Base-by-base conservation (phyloP, 2,888 invertebrate species). In the Tenthredo amoena region DNA sequence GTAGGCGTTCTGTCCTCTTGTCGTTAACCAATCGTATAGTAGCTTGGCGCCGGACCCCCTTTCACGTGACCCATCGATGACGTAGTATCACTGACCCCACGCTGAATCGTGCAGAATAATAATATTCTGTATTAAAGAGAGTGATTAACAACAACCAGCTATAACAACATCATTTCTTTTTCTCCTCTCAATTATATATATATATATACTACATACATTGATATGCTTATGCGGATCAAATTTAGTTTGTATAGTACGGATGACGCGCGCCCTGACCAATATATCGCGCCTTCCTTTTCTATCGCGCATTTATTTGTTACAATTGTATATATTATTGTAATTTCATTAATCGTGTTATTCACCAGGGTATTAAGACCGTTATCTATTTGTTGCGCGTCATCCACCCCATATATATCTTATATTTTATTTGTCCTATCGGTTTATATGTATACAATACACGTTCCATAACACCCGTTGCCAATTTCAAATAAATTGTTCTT, bases 21-120 rank as follows among this genome's bases (percentile, higher is more conserved):
- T 62, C 12, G 40, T 40, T 86, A 87, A 88, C 93, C 91, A 93
- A 93, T 93, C 85, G 87, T 76, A 85, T 50, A 87, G 74, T 86
- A 34, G 47, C 81, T 82, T 85, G 84, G 86, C 90, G 93, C 93
- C 91, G 92, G 92, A 93, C 93, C 93, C 92, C 92, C 90, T 88
- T 89, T 87, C 91, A 91, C 90, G 91, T 92, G 92, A 93, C 91
- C 89, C 86, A 86, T 47, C 58, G 71, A 85, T 89, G 89, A 91
- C 91, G 91, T 88, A 87, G 88, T 89, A 90, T 91, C 90, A 83
- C 26, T 90, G 90, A 91, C 91, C 91, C 89, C 88, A 87, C 86
- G 86, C 83, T 31, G 68, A 83, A 43, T 21, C 47, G 68, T 83
- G 62, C 81, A 15, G 62, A 40, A 81, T 34, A 58, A 50, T 79